Base-by-base conservation (phyloP, 1,140 invertebrate species). In the Eumeta japonica region DNA sequence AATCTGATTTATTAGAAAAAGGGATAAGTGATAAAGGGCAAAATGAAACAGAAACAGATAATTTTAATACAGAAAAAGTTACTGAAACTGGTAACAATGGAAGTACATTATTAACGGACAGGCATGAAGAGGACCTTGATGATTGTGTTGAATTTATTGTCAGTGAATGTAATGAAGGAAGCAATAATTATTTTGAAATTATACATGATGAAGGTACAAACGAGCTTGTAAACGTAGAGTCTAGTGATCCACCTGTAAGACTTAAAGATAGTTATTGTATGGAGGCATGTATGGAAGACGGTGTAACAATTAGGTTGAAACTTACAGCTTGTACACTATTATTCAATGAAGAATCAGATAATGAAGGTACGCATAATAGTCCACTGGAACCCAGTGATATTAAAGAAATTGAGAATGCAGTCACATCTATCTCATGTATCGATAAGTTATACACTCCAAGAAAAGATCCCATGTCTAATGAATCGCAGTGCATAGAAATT, bases 261-360 rank as follows among this genome's bases (percentile, higher is more conserved):
- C 51, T 73, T 35, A 71, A 67, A 55, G 68, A 73, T 39, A 68
- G 55, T 18, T 73, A 55, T 52, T 54, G 41, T 15, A 62, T 73
- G 57, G 68, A 73, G 44, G 43, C 71, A 17, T 66, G 61, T 41
- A 55, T 73, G 35, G 68, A 73, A 30, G 64, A 73, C 45, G 65
- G 48, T 11, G 48, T 62, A n/a, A 45, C 58, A 10, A 51, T 73
- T 17, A 55, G 64, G 41, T 47, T 73, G 34, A 53, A 52, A 55
- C 58, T 62, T 18, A 60, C 55, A 18, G 18, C 50, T 12, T 62
- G 58, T 27, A 57, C 16, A 29, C 36, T 37, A 10, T 36, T 58
- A 32, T 46, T 57, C 30, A 56, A 66, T 38, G 37, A 53, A 35
- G 44, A 55, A 33, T 45, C 47, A 12, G 28, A 39, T 13, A 28